Evolutionary conservation across 2,797 vertebrate species (phyloP), one percentile per base, ranked within the genome.

Genomic region (Hypotaenidia philippensis): DNA sequence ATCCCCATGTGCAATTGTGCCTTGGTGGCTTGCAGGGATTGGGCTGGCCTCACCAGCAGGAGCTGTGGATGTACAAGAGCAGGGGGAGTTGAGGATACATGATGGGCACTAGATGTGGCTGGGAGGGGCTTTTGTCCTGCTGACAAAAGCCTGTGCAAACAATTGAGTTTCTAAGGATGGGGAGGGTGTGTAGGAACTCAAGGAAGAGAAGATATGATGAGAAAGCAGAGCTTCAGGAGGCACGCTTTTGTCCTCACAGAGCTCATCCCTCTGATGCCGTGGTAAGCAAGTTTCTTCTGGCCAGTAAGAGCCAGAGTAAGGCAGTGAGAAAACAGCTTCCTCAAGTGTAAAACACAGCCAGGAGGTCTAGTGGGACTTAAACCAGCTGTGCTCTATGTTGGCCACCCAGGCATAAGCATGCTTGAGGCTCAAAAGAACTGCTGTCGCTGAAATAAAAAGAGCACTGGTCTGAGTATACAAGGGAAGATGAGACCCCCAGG

Each of bases 1-100:
- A 9, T 79, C 41, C 32, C 38, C 5, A 0, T 32, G 27, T 0
- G 1, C 12, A 2, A 4, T 10, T 63, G 38, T 26, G 18, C 38
- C 26, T 25, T 55, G 13, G 29, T 49, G 29, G n/a, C 12, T 9
- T 0, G 1, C 12, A 38, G 38, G 45, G 11, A 1, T 5, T 56
- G n/a, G n/a, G 38, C 5, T 47, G 31, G 31, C 9, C 29, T n/a
- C 0, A 1, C 18, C 14, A 11, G 20, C 17, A 15, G 64, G 47
- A 75, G 19, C 52, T 45, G n/a, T 50, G 57, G 5, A 11, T 4
- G 1, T 61, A 9, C 5, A 36, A 38, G 45, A 59, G 56, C 34
- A 27, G 21, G 25, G 27, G 29, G 52, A 56, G 55, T 40, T 61
- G n/a, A 61, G 44, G 40, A 59, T 44, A 49, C 1, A 4, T 10